Conservation (phyloP, 1,140 invertebrate genomes). For the Sycobia sp. region DNA sequence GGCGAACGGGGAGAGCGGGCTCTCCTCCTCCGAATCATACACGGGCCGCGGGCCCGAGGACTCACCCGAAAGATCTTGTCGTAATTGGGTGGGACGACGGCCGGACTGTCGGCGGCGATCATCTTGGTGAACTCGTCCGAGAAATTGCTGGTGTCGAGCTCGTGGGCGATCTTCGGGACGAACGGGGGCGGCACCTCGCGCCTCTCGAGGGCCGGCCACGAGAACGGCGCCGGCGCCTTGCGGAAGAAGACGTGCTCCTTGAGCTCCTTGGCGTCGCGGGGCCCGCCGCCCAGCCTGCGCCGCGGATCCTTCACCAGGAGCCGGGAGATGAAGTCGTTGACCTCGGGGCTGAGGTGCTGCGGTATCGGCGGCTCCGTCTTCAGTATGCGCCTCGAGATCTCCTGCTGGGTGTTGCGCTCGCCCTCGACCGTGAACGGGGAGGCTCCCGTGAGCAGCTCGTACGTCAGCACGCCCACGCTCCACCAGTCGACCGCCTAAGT, state of each 20-base stretch:
- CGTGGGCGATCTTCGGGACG: conserved; percentile 78
- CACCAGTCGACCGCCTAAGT: conserved; percentile 94
- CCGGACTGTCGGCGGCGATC: conserved; percentile 88
- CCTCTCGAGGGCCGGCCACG: conserved; percentile 75
- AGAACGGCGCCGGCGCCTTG: conserved; percentile 55
- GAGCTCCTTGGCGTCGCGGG: conserved; percentile 79
- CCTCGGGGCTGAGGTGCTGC: conserved; percentile 67
- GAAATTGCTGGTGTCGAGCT: conserved; percentile 94
- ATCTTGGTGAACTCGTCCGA: conserved; percentile 94
- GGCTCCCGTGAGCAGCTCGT: conserved; percentile 94
- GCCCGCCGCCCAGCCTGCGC: conserved; percentile 81
- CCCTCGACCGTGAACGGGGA: conserved; percentile 97
- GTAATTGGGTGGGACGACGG: conserved; percentile 80
- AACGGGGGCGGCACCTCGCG: conserved; percentile 82
- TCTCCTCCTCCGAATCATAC: too few species aligned
- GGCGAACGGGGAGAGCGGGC: too few species aligned
- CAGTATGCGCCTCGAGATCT: conserved; percentile 90
- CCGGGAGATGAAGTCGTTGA: conserved; percentile 72
- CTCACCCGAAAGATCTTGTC: conserved; percentile 85
- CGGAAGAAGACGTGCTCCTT: conserved; percentile 87
- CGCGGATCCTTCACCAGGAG: conserved; percentile 89
- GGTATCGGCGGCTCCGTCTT: conserved; percentile 87
- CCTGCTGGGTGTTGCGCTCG: conserved; percentile 88
- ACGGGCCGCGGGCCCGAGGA: background rate
- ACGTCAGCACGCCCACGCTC: conserved; percentile 95